Base-by-base conservation (phyloP, 1,140 invertebrate genomes). In the Marisa cornuarietis region DNA sequence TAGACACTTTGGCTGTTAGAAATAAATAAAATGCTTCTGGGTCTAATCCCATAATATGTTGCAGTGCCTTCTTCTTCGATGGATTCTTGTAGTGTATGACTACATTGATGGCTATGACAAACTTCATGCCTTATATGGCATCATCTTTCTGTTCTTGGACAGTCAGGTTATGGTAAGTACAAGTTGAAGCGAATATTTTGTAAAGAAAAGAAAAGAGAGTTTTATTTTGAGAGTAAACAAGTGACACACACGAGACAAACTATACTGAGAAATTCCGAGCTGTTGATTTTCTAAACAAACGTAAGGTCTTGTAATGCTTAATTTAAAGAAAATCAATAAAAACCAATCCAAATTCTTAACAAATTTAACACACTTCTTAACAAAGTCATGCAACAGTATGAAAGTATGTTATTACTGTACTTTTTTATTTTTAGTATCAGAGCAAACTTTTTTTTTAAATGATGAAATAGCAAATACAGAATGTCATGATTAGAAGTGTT, bases 21-120 rank as follows among this genome's bases (percentile, higher is more conserved):
- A n/a, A 20, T 54, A 72, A 51, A 49, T 18, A 49, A 20, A 49
- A 72, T 54, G 9, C 5, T 31, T 72, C 49, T 16, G 71, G 49
- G n/a, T 72, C 26, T 51, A 58, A 61, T 73, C 20, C 74, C 62
- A 0, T 76, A 24, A 42, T 82, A 69, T 72, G 52, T 81, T 83
- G 11, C 79, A 89, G 88, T 80, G 79, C 31, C 52, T 88, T 71
- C 76, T 89, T 69, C 61, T 89, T 16, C 80, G 87, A 16, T 88
- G 87, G 87, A 84, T 89, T n/a, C 72, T 88, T 11, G 82, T 88
- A 0, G 81, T 88, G 7, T 89, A 84, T 82, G 88, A 89, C 77
- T 84, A 86, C 71, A 85, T 89, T 18, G 87, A 89, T n/a, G 81
- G 77, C 10, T 83, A 82, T 31, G 82, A 86, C 31, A 81, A 85